Evolutionary conservation across 2,888 invertebrate species (phyloP).

Genomic region (Druceiella hillmani): DNA sequence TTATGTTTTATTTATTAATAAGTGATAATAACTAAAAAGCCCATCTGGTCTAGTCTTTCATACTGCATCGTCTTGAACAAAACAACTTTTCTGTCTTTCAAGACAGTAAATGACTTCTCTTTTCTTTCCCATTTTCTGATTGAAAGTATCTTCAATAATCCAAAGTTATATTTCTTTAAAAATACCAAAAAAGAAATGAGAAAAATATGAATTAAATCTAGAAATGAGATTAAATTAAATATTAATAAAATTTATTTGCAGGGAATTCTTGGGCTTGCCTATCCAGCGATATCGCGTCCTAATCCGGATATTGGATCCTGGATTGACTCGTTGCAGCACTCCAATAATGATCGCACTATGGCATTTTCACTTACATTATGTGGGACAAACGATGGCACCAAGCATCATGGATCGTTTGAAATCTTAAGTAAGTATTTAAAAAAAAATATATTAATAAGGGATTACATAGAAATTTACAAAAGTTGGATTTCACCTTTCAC

Average conservation of each 20-base stretch:
- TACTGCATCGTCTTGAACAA: background rate
- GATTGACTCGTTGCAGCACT: constrained; percentile 32
- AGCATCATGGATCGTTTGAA: constrained; percentile 46
- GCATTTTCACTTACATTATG: constrained; percentile 55
- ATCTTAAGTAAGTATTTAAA: constrained; percentile 36
- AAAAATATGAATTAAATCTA: too few species aligned
- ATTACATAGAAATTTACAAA: too few species aligned
- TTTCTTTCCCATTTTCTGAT: too few species aligned
- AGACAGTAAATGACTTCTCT: too few species aligned
- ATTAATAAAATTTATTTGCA: too few species aligned
- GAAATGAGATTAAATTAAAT: too few species aligned
- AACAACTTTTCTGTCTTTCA: too few species aligned
- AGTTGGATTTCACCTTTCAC: too few species aligned
- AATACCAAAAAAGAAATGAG: too few species aligned
- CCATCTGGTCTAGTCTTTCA: background rate
- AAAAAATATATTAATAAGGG: background rate
- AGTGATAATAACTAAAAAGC: background rate
- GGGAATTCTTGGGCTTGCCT: constrained; percentile 58
- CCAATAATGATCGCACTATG: constrained; percentile 32
- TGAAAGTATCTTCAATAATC: too few species aligned
- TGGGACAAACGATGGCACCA: constrained; percentile 37
- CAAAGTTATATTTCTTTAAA: too few species aligned
- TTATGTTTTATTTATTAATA: too few species aligned
- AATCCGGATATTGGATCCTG: constrained; percentile 33
- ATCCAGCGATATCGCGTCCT: constrained; percentile 38